Evolutionary conservation across 2,113 vertebrate genomes (phyloP), one percentile per base, ranked within the genome.

Genomic region (Mus pahari): DNA sequence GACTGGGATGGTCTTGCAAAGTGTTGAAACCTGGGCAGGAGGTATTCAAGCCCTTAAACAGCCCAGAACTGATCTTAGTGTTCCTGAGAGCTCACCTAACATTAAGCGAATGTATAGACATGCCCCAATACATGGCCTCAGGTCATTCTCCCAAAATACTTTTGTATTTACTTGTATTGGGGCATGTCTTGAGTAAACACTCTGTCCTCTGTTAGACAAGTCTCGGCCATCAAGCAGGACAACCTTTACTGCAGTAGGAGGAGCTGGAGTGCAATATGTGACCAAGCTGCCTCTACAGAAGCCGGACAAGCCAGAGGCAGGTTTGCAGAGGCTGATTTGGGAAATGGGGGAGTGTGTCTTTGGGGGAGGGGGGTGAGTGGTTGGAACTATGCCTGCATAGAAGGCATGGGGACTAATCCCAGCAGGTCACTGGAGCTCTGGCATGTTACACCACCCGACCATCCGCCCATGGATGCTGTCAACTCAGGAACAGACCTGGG

Each of bases 181-280:
- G n/a, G n/a, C n/a, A n/a, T n/a, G n/a, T n/a, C n/a, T 84, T 48
- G 20, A 91, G 53, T 33, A 86, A 94, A 86, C 5, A 4, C 39
- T 92, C 83, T 79, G 19, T 87, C 48, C 70, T 97, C 86, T 86
- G 60, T 60, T 24, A 89, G 50, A 22, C 70, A 79, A 77, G 64
- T 64, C 68, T 79, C 26, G 53, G 64, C 66, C 60, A 24, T 70
- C 70, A 90, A 53, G 58, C 39, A 73, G 39, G 36, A n/a, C 60
- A 60, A 42, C 39, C 42, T 90, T 55, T 60, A 88, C 64, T 33
- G 33, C 10, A 68, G 66, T 28, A 75, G 58, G 45, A 87, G 84
- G 53, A 58, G 84, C 26, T 26, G 28, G 8, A 19, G 7, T 17
- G 31, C 19, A 62, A 70, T 22, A 68, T 58, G 26, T 31, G n/a